Evolutionary conservation across 2,888 invertebrate species (phyloP), one percentile per base, ranked within the genome.

Genomic region (Opisthograptis luteolata): DNA sequence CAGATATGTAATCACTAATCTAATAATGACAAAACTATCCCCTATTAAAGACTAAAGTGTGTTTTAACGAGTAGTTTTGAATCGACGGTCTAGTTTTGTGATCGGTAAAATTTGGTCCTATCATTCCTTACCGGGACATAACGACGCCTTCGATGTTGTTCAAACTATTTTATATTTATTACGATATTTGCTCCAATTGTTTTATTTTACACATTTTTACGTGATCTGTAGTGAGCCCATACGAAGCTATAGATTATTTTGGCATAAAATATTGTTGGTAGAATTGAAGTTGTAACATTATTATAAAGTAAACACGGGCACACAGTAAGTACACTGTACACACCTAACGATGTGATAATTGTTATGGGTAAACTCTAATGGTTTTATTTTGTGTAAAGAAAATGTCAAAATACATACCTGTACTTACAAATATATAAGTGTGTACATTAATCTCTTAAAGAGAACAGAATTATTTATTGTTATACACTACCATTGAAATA

Each of bases 121-220:
- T 92, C 92, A 92, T 93, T 92, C 93, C 92, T 92, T 92, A 89
- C 91, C 90, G 88, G 87, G 92, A 87, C 88, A 73, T 70, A 62
- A 60, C 47, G 56, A 76, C 28, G 54, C 70, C 61, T 76, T 69
- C 63, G 59, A 55, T 61, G 58, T 73, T 73, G 65, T 69, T 73
- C 55, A 71, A 66, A 56, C 67, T 76, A 70, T 71, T 76, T 70
- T 73, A 70, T 75, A 68, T 60, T 70, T 64, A 53, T 62, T 66
- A 64, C 53, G 37, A 46, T 55, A 55, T 51, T 58, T 63, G 55
- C 60, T 59, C 45, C 54, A 58, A 47, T 54, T 55, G 55, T 60
- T 62, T 62, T 40, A 31, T 49, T 45, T 42, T 55, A 49, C 43
- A 60, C 59, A 60, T 60, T 55, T 44, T 55, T 60, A 59, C 52